These are phyloP conservation scores for Centrocercus urophasianus DNA, from an alignment of 2,113 vertebrate species.

Conservation along the genomic window DNA sequence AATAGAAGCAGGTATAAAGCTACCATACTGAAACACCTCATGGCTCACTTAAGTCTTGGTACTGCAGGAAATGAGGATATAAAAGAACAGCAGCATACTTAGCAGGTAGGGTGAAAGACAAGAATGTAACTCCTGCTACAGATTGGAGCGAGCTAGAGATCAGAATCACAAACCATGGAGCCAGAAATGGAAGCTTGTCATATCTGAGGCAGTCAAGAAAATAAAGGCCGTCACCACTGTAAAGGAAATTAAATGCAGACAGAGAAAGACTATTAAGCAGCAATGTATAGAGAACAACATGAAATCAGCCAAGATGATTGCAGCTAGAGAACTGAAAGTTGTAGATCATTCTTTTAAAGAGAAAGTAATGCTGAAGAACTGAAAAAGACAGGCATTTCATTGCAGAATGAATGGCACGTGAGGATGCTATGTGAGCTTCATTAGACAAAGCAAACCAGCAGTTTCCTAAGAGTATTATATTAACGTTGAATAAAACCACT, in stretches of 20 bases:
- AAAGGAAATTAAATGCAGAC: background rate
- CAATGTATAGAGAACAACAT: background rate
- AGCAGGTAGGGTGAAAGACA: background rate
- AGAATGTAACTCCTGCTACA: background rate
- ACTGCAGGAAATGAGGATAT: background rate
- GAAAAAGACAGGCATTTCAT: background rate
- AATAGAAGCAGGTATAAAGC: background rate
- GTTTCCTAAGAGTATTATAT: background rate
- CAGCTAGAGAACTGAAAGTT: accelerated
- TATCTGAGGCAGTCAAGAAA: background rate
- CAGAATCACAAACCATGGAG: background rate
- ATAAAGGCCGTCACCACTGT: background rate
- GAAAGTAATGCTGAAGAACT: background rate
- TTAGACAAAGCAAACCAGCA: background rate
- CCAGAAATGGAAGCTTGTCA: background rate
- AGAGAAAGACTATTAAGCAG: background rate
- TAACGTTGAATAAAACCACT: background rate
- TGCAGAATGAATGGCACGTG: background rate
- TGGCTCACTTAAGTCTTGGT: background rate
- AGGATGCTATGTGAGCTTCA: background rate
- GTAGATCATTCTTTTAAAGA: background rate
- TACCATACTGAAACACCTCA: background rate
- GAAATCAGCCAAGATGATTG: background rate
- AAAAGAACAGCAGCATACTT: background rate
- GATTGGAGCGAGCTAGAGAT: background rate